Conservation (phyloP, 2,888 invertebrate species). For the Ornithoptera priamus region DNA sequence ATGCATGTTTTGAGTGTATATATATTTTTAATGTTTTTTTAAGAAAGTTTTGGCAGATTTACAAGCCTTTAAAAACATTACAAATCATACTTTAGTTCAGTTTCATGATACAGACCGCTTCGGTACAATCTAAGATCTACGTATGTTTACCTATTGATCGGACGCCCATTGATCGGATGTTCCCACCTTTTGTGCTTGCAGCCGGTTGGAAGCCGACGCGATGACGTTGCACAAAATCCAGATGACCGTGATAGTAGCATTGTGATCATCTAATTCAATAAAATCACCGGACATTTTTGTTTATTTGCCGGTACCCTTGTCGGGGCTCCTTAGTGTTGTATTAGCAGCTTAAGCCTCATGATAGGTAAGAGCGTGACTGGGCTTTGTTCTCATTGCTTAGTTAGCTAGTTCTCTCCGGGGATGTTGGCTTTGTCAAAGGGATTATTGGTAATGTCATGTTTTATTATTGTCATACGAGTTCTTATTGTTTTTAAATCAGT, state of each 20-base stretch:
- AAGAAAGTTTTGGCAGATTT: too few relatives aligned
- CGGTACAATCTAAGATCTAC: slow-evolving; percentile 45
- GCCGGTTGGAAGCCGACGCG: slow-evolving; percentile 60
- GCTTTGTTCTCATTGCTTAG: slow-evolving; percentile 43
- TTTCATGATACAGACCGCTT: slow-evolving; percentile 11
- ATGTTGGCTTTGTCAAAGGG: slow-evolving; percentile 12
- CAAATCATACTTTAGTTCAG: not conserved
- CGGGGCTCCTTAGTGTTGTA: slow-evolving; percentile 60
- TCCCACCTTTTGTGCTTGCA: slow-evolving; percentile 71
- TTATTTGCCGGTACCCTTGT: slow-evolving; percentile 75
- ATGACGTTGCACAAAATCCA: slow-evolving; percentile 63
- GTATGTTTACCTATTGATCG: slow-evolving; percentile 71
- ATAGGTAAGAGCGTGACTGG: slow-evolving; percentile 57
- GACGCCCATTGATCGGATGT: slow-evolving; percentile 74
- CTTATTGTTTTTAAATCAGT: slow-evolving; percentile 17
- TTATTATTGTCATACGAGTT: slow-evolving; percentile 14
- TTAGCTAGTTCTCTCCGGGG: slow-evolving; percentile 20
- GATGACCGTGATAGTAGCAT: slow-evolving; percentile 57
- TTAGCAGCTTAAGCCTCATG: slow-evolving; percentile 63
- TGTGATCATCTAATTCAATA: slow-evolving; percentile 79
- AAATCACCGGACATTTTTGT: slow-evolving; percentile 77
- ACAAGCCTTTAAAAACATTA: too few relatives aligned
- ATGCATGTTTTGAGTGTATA: too few relatives aligned
- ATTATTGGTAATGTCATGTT: slow-evolving; percentile 24
- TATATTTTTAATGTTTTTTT: too few relatives aligned